phyloP scores from a whole-genome alignment of 2,888 invertebrate species.

The Yponomeuta malinellus region DNA sequence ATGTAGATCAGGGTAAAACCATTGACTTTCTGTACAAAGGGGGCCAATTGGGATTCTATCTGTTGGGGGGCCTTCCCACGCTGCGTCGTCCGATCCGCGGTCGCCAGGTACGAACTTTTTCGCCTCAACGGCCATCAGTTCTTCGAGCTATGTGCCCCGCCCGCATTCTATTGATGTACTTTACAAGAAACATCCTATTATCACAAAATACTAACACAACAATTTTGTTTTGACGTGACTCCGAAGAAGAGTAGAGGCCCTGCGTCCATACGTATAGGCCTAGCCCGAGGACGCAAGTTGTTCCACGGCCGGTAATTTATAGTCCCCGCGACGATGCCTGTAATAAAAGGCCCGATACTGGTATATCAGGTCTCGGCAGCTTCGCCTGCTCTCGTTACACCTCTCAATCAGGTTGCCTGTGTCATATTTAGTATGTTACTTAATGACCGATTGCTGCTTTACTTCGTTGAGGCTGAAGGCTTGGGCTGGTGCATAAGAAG shows the following conservation, averaged over 20 bases:
- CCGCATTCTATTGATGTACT: too few species aligned
- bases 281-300: conserved; percentile 1
- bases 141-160: too few species aligned
- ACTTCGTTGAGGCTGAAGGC: background rate
- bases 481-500: background rate
- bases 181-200: too few species aligned
- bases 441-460: background rate
- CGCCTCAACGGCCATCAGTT: too few species aligned
- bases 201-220: too few species aligned
- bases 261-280: background rate
- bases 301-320: background rate
- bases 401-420: conserved; percentile 6
- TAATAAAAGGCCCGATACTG: conserved; percentile 14
- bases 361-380: conserved; percentile 6
- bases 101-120: too few species aligned
- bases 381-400: background rate
- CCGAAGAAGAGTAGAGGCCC: background rate
- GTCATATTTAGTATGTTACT: conserved; percentile 4
- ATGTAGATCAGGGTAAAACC: too few species aligned
- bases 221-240: too few species aligned
- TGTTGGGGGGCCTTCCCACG: too few species aligned
- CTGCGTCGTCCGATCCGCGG: too few species aligned
- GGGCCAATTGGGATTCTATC: too few species aligned
- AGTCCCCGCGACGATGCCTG: conserved; percentile 4
- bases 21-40: too few species aligned